A percentile compares a stretch with the other conserved stretches of the same genome.
These are phyloP conservation scores for Megaptera novaeangliae DNA, from an alignment of 2,113 vertebrate genomes.

Conservation along the genomic window DNA sequence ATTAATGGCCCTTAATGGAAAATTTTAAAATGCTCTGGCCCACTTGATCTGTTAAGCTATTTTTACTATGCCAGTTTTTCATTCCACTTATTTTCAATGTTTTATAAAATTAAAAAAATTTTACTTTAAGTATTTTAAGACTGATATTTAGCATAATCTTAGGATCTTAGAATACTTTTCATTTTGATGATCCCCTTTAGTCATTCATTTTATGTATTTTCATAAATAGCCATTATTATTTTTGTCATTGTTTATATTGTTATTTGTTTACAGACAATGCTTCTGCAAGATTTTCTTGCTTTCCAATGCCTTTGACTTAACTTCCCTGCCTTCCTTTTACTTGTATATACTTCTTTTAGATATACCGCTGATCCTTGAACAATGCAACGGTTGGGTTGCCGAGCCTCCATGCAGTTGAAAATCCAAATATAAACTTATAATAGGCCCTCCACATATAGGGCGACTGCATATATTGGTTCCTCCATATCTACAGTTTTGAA, in stretches of 20 bases:
- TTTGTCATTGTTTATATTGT: background rate
- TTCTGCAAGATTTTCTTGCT: background rate
- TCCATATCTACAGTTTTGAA: background rate
- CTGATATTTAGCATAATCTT: background rate
- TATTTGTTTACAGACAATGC: background rate
- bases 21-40: background rate
- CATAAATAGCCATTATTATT: background rate
- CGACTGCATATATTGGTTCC: background rate
- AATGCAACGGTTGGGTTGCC: background rate
- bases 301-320: background rate
- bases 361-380: background rate
- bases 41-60: background rate
- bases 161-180: background rate
- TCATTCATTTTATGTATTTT: background rate
- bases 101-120: background rate
- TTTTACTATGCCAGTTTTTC: background rate
- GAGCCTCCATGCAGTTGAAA: background rate
- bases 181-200: background rate
- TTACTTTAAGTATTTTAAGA: background rate
- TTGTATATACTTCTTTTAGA: background rate
- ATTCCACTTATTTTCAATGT: background rate
- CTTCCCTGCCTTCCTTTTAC: background rate
- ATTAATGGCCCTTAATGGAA: background rate
- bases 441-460: background rate
- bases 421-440: background rate